phyloP scores from a whole-genome alignment of 2,888 invertebrate genomes.

The Hyles lineata region DNA sequence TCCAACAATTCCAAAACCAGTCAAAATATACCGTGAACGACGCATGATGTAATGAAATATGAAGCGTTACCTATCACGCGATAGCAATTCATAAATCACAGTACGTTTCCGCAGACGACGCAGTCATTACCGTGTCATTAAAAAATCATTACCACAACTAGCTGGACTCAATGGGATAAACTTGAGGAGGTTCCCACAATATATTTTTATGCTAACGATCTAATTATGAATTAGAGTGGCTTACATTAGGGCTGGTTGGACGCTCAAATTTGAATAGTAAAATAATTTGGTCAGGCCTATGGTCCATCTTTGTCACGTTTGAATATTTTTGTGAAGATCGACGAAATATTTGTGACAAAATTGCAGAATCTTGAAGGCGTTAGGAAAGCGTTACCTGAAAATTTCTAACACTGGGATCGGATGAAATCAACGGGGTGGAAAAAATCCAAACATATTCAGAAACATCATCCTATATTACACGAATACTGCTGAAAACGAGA shows the following conservation, averaged over 20 bases:
- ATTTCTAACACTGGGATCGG: too few relatives aligned
- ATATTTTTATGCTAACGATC: not conserved
- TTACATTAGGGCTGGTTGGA: not conserved
- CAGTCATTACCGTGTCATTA: conserved; percentile 79
- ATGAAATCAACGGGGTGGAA: too few relatives aligned
- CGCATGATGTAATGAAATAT: conserved; percentile 20
- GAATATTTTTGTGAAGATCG: too few relatives aligned
- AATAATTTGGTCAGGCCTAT: too few relatives aligned
- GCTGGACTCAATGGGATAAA: conserved; percentile 13
- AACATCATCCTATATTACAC: too few relatives aligned
- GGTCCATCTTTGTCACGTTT: too few relatives aligned
- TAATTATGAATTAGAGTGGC: not conserved
- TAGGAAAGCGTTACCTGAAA: too few relatives aligned
- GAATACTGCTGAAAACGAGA: too few relatives aligned
- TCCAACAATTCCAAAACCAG: conserved; percentile 25
- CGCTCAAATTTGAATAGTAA: too few relatives aligned
- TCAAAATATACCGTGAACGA: conserved; percentile 39
- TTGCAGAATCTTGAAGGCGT: too few relatives aligned
- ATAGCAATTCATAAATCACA: conserved; percentile 73
- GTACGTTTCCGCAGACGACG: conserved; percentile 53
- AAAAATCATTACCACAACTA: conserved; percentile 73
- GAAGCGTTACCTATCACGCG: conserved; percentile 67
- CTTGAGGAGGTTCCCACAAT: not conserved
- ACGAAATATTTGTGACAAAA: too few relatives aligned
- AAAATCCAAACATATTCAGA: too few relatives aligned